Base-by-base conservation (phyloP, 2,888 invertebrate genomes). In the Eristalinus aeneus region DNA sequence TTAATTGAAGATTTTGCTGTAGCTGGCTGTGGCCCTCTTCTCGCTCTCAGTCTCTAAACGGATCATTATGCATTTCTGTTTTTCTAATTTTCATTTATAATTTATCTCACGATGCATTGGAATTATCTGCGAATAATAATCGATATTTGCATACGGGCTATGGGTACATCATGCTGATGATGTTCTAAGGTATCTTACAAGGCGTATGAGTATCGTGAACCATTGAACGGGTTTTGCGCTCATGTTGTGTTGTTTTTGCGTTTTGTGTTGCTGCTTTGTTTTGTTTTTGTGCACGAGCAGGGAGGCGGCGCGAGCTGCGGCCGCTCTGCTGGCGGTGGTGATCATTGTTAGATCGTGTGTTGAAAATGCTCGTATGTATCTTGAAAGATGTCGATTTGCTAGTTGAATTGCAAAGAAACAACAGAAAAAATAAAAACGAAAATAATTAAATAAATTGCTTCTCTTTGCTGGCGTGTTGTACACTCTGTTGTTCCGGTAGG, bases 151-250 rank as follows among this genome's bases (percentile, higher is more conserved):
- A 79, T 80, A 69, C 31, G 32, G 54, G 10, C 20, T n/a, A 63
- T 16, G 63, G 27, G 32, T 16, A 46, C 46, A 34, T 9, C 32
- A 64, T 16, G 16, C 27, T 68, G 79, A 68, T 73, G 79, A 73
- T 67, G 61, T 73, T 79, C 73, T 79, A 23, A 72, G 56, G 58
- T 20, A 22, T 16, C 32, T 36, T 31, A 32, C 61, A 32, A 16
- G 61, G 27, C 31, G 36, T 22, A 32, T 68, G 54, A 23, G 64
- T 74, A 32, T 22, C 22, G 34, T 32, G 23, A 65, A 81, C 54
- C 85, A 73, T 74, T 82, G 77, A 86, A 86, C 86, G 68, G 82
- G 82, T 86, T 86, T 82, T 56, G 46, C 46, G 46, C 16, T 27
- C 27, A 5, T 34, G 34, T 9, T 34, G 3, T 34, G 3, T 34